phyloP scores from a whole-genome alignment of 1,140 invertebrate species.

The Micrasema minimum region DNA sequence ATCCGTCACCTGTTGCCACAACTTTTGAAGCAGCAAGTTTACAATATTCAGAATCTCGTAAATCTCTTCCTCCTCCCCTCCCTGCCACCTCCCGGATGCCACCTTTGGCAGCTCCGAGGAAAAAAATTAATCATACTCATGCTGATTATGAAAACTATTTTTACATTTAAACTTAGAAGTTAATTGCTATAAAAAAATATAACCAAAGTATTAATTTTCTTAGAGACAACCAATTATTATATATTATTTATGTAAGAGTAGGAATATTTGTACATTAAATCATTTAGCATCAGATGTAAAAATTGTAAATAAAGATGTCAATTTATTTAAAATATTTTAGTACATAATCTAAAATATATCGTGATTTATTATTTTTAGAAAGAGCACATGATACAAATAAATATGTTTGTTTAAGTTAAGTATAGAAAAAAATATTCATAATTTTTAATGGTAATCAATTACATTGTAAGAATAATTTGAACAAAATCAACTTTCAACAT shows the following conservation, averaged over 20 bases:
- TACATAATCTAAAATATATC: too few species aligned
- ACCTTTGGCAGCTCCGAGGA: conserved; percentile 56
- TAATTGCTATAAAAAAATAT: neutral
- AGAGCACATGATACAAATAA: too few species aligned
- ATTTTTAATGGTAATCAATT: too few species aligned
- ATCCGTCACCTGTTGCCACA: conserved; percentile 54
- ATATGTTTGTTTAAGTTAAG: too few species aligned
- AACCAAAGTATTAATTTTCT: conserved; percentile 37
- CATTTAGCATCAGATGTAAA: too few species aligned
- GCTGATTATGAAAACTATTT: conserved; percentile 73
- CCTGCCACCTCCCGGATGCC: conserved; percentile 60
- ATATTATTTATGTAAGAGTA: too few species aligned
- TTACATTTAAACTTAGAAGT: conserved; percentile 64
- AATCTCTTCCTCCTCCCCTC: conserved; percentile 58
- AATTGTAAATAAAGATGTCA: too few species aligned
- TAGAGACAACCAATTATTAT: conserved; percentile 2
- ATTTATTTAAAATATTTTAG: too few species aligned
- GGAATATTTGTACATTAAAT: neutral
- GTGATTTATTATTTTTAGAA: too few species aligned
- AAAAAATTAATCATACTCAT: conserved; percentile 59
- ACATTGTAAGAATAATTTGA: too few species aligned
- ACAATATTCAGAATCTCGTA: conserved; percentile 39
- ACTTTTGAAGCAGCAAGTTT: conserved; percentile 30
- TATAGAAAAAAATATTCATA: too few species aligned
- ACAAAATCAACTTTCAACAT: too few species aligned